Base-by-base conservation (phyloP, 2,797 vertebrate species). In the Melanotaenia parkinsoni region DNA sequence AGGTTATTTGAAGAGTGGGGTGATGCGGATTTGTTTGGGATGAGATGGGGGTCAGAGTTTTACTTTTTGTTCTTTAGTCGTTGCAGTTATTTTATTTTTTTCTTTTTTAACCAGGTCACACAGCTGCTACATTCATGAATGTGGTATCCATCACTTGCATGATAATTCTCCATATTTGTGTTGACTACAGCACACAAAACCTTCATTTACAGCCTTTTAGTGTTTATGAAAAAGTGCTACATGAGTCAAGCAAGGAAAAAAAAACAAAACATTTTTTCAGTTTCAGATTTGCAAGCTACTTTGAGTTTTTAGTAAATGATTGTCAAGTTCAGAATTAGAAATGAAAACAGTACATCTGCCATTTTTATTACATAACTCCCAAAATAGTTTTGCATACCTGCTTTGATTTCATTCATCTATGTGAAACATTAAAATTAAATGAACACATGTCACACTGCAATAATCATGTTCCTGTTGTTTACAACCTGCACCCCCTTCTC, bases 1-100 rank as follows among this genome's bases (percentile, higher is more conserved):
- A 74, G 74, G 84, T 81, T 73, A 82, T 51, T 58, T 0, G 20
- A 76, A 65, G 56, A 80, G 73, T 63, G 72, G 75, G 73, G 66
- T 72, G 73, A 70, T 65, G 70, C 35, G 74, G 74, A 59, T 75
- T 65, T 59, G 66, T 73, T 28, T 66, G 61, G 12, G 61, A 65
- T 70, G 70, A 80, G 26, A 16, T 0, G 11, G 18, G 71, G 82
- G 81, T 78, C 70, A 74, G 76, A 81, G 64, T 72, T 67, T 43
- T 54, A 43, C 47, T 58, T 50, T 59, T 32, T 24, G 26, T 28
- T 53, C 1, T 7, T 51, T 7, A 22, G 2, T n/a, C 0, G 0
- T 4, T n/a, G 20, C 8, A 30, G 35, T 37, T 8, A 11, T 11
- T 37, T 37, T 37, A 1, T 7, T 37, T 37, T 37, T 38, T 11